Conservation (phyloP, 2,113 vertebrate species). For the Oxyura jamaicensis region DNA sequence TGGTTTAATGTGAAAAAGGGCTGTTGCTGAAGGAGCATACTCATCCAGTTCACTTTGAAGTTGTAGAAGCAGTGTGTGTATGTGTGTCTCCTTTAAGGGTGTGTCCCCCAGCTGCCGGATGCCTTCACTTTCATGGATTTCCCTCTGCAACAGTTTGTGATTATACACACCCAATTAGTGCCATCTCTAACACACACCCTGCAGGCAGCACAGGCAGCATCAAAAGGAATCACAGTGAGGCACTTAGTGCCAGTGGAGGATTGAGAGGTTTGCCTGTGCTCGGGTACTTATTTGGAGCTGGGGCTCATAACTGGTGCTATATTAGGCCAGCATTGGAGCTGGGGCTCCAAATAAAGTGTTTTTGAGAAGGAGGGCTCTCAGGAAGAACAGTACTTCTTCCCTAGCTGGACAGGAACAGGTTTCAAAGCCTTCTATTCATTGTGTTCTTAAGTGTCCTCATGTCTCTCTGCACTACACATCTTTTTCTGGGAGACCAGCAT, state of each 20-base stretch:
- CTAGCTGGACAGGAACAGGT: background rate
- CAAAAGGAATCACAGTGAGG: background rate
- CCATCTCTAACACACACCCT: background rate
- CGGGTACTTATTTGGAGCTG: background rate
- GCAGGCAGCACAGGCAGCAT: background rate
- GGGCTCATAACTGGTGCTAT: background rate
- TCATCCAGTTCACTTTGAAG: slow-evolving; percentile 63
- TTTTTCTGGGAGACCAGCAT: background rate
- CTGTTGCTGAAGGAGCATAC: slow-evolving; percentile 1
- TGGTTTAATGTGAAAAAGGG: slow-evolving; percentile 65
- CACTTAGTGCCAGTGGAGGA: background rate
- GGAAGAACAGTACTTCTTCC: background rate
- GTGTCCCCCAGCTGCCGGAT: slow-evolving; percentile 55
- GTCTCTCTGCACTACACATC: background rate
- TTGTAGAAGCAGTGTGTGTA: background rate
- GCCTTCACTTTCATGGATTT: slow-evolving; percentile 47
- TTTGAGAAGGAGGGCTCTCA: background rate
- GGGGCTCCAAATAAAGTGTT: background rate
- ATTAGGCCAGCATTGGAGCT: too few species aligned
- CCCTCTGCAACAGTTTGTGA: slow-evolving; percentile 3
- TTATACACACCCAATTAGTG: background rate
- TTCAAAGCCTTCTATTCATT: background rate
- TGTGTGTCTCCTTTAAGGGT: slow-evolving; percentile 31
- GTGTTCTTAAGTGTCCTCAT: background rate
- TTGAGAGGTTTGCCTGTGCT: background rate